Base-by-base conservation (phyloP, 2,113 vertebrate species). In the Pycnonotus jocosus region DNA sequence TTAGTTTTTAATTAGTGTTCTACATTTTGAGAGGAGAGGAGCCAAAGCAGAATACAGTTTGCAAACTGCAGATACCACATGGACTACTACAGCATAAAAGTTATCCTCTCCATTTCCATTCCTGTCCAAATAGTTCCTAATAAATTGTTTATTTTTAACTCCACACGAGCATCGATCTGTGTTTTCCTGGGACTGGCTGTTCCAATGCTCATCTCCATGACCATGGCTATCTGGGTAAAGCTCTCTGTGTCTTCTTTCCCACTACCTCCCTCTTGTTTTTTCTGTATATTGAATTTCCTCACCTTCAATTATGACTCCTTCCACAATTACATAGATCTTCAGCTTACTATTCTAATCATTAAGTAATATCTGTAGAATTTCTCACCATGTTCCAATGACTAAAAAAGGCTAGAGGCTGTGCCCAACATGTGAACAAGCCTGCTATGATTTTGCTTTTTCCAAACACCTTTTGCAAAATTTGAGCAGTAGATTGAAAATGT, bases 91-190 rank as follows among this genome's bases (percentile, higher is more conserved):
- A 53, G 56, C 21, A 27, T 54, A 53, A 58, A 80, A 44, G 4
- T 38, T 37, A 10, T 11, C 9, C 27, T 61, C 27, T 44, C 45
- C 1, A 1, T 53, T n/a, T 54, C n/a, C 16, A 15, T 20, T 45
- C 3, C 25, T 54, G 16, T 60, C 45, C 35, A 60, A 60, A 54
- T 25, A 18, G 4, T 35, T 64, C 25, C 9, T 50, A 48, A 72
- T 35, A 35, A 68, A 27, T 45, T 2, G 20, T 23, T 47, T 21
- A 11, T 5, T 74, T 68, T 64, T 50, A 58, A 25, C 23, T 58
- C 27, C 15, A 13, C 0, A 0, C 27, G 5, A 47, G 4, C 8
- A 53, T 1, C 28, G 16, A 38, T 44, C 21, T 30, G 3, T 51
- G 21, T 76, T 80, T 82, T 53, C 25, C 53, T 44, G 15, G 9